Conservation (phyloP, 92 coral and sea anemone species). For the Paramuricea clavata region DNA sequence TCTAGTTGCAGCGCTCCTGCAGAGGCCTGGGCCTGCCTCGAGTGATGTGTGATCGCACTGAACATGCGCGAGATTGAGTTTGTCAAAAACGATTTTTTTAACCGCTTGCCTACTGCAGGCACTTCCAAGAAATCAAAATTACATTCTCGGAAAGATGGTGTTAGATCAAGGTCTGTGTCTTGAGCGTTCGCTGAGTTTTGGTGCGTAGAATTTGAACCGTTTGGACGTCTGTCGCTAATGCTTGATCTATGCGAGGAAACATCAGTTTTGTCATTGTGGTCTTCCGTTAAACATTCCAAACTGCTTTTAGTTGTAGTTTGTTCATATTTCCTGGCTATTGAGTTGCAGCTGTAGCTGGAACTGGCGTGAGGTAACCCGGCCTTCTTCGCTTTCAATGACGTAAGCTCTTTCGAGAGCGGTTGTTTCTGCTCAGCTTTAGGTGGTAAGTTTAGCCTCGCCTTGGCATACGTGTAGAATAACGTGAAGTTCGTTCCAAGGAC, state of each 20-base stretch:
- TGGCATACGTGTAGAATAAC: slow-evolving; percentile 95
- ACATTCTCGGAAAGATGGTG: slow-evolving; percentile 45
- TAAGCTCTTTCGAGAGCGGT: slow-evolving; percentile 92
- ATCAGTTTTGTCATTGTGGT: neutral
- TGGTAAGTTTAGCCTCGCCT: slow-evolving; percentile 96
- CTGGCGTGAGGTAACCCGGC: slow-evolving; percentile 47
- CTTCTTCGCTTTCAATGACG: slow-evolving; percentile 83
- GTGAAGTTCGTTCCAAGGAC: slow-evolving; percentile 97
- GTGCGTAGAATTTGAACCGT: slow-evolving; percentile 10
- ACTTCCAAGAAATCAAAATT: slow-evolving; percentile 26
- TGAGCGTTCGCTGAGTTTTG: neutral
- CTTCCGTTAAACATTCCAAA: slow-evolving; percentile 53
- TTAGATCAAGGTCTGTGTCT: slow-evolving; percentile 11
- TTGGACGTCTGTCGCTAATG: slow-evolving; percentile 7
- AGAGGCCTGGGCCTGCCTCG: slow-evolving; percentile 14
- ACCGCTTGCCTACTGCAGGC: slow-evolving; percentile 41
- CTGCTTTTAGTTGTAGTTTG: slow-evolving; percentile 71
- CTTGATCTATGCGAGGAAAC: neutral
- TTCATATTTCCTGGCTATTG: slow-evolving; percentile 53
- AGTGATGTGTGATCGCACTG: slow-evolving; percentile 60
- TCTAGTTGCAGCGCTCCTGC: slow-evolving; percentile 46
- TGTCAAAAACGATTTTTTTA: slow-evolving; percentile 61
- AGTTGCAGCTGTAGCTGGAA: slow-evolving; percentile 4
- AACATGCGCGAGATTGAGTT: slow-evolving; percentile 72
- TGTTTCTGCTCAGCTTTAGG: slow-evolving; percentile 81